These are phyloP conservation scores for Phoxinus phoxinus DNA, from an alignment of 2,113 vertebrate genomes.

Conservation along the genomic window DNA sequence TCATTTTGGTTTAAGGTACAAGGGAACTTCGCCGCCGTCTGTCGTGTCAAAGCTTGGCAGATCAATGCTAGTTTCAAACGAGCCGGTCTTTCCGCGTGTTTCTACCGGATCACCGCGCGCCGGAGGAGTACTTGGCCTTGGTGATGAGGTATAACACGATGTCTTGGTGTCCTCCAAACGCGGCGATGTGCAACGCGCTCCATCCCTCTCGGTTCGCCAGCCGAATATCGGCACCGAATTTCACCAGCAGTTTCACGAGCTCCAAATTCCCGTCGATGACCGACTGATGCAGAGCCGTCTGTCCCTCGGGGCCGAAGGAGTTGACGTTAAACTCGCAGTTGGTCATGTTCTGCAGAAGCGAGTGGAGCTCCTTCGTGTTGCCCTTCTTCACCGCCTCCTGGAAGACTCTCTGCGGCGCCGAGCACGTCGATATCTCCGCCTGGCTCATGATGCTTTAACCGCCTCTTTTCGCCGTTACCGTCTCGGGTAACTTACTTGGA, in stretches of 20 bases:
- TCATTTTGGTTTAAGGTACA: constrained; percentile 74
- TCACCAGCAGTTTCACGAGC: constrained; percentile 96
- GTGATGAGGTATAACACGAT: constrained; percentile 99
- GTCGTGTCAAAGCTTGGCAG: constrained; percentile 69
- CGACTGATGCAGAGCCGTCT: constrained; percentile 96
- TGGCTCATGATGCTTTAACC: constrained; percentile 85
- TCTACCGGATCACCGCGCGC: constrained; percentile 85
- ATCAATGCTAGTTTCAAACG: constrained; percentile 64
- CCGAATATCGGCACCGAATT: constrained; percentile 96
- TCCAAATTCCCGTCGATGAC: constrained; percentile 98
- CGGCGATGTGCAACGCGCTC: constrained; percentile 98
- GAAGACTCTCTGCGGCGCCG: constrained; percentile 90
- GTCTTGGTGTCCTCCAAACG: constrained; percentile 98
- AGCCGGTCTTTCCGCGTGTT: constrained; percentile 61
- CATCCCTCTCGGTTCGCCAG: constrained; percentile 97
- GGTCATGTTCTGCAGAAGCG: constrained; percentile 95
- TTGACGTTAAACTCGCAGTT: constrained; percentile 99
- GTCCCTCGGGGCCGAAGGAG: constrained; percentile 96
- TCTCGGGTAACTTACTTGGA: background rate
- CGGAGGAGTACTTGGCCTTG: constrained; percentile 96
- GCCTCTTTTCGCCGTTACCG: background rate
- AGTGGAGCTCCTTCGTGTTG: constrained; percentile 95
- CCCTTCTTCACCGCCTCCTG: constrained; percentile 96
- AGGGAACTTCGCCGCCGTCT: constrained; percentile 59
- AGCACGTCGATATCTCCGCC: constrained; percentile 91